These are phyloP conservation scores for Neotoma lepida DNA, from an alignment of 2,113 vertebrate species.

Conservation along the genomic window DNA sequence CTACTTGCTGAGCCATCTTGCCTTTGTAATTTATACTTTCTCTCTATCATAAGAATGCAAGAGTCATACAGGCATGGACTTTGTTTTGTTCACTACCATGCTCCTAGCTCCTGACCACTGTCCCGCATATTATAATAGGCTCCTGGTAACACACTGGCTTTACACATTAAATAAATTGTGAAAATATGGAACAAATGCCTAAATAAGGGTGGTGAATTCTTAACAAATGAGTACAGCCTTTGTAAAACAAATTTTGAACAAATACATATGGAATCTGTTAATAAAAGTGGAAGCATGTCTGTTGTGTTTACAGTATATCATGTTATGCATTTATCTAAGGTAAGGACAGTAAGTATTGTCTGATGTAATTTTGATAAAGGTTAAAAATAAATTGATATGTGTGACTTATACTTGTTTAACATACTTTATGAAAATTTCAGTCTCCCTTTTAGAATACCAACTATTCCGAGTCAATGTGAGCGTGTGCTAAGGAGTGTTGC, in stretches of 20 bases:
- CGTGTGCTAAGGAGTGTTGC: conserved; percentile 83
- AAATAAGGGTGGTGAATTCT: background rate
- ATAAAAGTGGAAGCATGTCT: conserved; percentile 10
- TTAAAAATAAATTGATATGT: conserved; percentile 45
- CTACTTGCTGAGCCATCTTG: too few species aligned
- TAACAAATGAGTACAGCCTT: conserved; percentile 38
- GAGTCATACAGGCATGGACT: background rate
- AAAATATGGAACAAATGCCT: conserved; percentile 11
- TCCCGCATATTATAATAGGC: background rate
- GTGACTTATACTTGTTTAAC: conserved; percentile 60
- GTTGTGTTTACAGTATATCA: conserved; percentile 6
- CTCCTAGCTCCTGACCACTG: background rate
- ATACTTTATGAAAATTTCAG: conserved; percentile 77
- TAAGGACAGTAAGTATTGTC: background rate
- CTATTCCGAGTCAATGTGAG: conserved; percentile 78
- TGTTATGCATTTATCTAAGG: conserved; percentile 38
- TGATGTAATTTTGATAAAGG: conserved; percentile 24
- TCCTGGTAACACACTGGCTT: background rate
- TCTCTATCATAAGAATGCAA: background rate
- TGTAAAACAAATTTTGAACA: conserved; percentile 24
- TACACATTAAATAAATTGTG: background rate
- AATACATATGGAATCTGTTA: conserved; percentile 5
- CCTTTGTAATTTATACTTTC: background rate
- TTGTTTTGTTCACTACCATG: background rate
- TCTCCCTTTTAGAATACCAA: conserved; percentile 80